These are phyloP conservation scores for Limenitis camilla DNA, from an alignment of 2,888 invertebrate species.

Conservation along the genomic window DNA sequence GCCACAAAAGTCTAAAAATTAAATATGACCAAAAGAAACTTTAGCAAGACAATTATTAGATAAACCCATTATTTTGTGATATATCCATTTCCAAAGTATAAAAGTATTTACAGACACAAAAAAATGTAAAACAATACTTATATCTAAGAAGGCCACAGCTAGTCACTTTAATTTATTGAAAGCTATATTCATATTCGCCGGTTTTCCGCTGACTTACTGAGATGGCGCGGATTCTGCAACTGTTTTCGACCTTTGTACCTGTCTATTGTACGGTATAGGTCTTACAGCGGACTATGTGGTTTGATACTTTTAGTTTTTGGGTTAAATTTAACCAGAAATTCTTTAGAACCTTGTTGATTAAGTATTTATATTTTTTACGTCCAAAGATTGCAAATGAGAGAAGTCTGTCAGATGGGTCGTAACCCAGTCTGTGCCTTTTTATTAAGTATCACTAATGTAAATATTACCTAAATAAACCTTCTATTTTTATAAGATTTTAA, in stretches of 20 bases:
- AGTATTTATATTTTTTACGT: too few species aligned
- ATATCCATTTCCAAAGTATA: constrained; percentile 2
- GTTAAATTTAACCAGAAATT: background rate
- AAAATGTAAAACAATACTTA: constrained; percentile 17
- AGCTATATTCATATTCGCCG: constrained; percentile 36
- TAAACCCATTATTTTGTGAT: constrained; percentile 16
- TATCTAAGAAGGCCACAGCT: constrained; percentile 25
- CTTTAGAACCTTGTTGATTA: background rate
- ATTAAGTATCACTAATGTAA: too few species aligned
- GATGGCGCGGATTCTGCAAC: constrained; percentile 39
- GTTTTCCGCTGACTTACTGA: constrained; percentile 35
- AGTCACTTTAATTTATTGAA: constrained; percentile 32
- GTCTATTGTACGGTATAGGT: constrained; percentile 37
- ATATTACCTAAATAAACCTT: too few species aligned
- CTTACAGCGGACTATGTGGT: constrained; percentile 19
- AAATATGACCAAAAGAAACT: too few species aligned
- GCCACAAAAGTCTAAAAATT: too few species aligned
- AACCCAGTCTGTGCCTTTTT: too few species aligned
- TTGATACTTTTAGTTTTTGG: constrained; percentile 34
- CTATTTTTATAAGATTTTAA: too few species aligned
- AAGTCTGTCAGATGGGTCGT: too few species aligned
- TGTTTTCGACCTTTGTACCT: constrained; percentile 51
- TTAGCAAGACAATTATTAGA: too few species aligned
- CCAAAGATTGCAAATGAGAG: too few species aligned
- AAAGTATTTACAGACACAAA: background rate